Conservation (phyloP, 2,888 invertebrate species). For the Campoletis raptor region DNA sequence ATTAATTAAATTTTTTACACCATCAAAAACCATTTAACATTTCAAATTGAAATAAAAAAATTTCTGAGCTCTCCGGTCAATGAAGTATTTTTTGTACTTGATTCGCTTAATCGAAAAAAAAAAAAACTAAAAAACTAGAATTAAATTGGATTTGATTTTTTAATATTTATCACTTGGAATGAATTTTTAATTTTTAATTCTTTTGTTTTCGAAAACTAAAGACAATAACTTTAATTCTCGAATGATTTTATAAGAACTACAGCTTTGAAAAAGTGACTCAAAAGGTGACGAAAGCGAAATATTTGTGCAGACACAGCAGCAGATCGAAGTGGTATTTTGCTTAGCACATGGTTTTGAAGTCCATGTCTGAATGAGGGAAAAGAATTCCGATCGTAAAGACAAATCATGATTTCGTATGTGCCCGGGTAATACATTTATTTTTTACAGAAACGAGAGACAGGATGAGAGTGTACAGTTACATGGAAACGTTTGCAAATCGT, state of each 20-base stretch:
- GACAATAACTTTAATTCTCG: neutral
- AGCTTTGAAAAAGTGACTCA: slow-evolving; percentile 20
- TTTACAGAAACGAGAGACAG: slow-evolving; percentile 79
- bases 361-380: slow-evolving; percentile 20
- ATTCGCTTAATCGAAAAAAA: neutral
- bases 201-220: neutral
- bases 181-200: neutral
- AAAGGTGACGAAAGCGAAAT: neutral
- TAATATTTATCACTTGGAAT: too few relatives aligned
- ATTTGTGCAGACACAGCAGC: slow-evolving; percentile 70
- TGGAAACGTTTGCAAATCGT: slow-evolving; percentile 67
- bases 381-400: slow-evolving; percentile 4
- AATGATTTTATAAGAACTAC: neutral
- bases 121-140: neutral
- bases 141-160: neutral
- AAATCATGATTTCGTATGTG: neutral
- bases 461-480: slow-evolving; percentile 78
- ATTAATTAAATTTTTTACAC: neutral
- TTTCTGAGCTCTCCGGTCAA: too few relatives aligned
- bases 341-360: slow-evolving; percentile 63
- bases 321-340: slow-evolving; percentile 75
- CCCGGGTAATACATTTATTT: slow-evolving; percentile 64
- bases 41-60: neutral
- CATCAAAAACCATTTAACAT: neutral
- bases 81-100: neutral